Evolutionary conservation across 2,113 vertebrate species (phyloP), one percentile per base, ranked within the genome.

Genomic region (Python bivittatus): DNA sequence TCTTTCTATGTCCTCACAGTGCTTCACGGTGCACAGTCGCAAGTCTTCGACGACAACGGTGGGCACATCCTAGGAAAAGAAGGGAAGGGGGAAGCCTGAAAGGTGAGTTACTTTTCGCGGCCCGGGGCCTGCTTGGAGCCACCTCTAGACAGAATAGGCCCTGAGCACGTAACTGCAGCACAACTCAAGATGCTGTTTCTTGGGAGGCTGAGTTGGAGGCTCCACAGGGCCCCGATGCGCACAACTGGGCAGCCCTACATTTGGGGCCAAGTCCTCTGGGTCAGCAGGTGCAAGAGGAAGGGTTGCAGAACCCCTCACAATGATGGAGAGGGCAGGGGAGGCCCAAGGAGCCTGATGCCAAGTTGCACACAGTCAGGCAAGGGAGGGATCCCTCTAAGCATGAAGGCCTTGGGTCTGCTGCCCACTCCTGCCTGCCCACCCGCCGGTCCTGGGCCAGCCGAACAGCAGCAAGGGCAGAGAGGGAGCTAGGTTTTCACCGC

Each of bases 41-140:
- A 99, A 95, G 90, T 99, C 99, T 93, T 99, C 99, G 90, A 99
- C 99, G 86, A 99, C 99, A 53, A 99, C 98, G 0, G 99, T 99
- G n/a, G 98, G 99, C 92, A 98, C 99, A 96, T 99, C 99, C 99
- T 99, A 95, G 4, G 92, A 60, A 27, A 1, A n/a, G 90, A 10
- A 6, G 89, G 27, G 25, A 25, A 23, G 2, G 84, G 56, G 25
- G 86, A 12, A 86, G 15, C 22, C 27, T 11, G 1, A 11, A 10
- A 53, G 44, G 27, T 23, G 22, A 79, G n/a, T n/a, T 8, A 2
- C n/a, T 8, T 17, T 15, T 13, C 68, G 17, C 2, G 6, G 48
- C 6, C 84, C 7, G 12, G 1, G 13, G 20, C 52, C 84, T 29
- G 0, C 86, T 53, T 1, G 13, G 2, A 38, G 53, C 52, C 27